Conservation (phyloP, 1,140 invertebrate genomes). For the Calephelis virginiensis region DNA sequence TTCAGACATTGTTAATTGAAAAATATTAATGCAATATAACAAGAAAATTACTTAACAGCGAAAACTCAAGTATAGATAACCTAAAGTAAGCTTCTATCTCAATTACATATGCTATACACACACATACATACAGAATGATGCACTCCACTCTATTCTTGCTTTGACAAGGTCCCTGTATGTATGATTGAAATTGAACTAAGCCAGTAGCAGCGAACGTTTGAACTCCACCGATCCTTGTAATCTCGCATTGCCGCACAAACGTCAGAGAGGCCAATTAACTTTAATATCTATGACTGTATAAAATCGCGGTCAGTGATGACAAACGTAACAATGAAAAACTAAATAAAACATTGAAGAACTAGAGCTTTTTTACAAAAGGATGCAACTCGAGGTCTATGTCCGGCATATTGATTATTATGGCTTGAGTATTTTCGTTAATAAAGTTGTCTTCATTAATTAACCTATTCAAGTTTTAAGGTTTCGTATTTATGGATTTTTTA, state of each 20-base stretch:
- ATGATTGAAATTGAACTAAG: slow-evolving; percentile 12
- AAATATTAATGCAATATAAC: too few relatives aligned
- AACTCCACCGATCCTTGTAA: slow-evolving; percentile 3
- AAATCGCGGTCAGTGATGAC: not conserved
- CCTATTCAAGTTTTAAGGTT: too few relatives aligned
- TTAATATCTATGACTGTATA: slow-evolving; percentile 2
- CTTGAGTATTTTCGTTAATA: too few relatives aligned
- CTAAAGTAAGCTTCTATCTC: too few relatives aligned
- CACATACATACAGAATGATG: not conserved
- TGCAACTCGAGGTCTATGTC: too few relatives aligned
- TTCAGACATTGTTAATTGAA: too few relatives aligned
- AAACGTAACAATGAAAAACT: not conserved
- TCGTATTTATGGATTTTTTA: too few relatives aligned
- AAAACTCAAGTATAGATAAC: too few relatives aligned
- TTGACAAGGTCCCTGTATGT: slow-evolving; percentile 8
- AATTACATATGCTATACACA: not conserved
- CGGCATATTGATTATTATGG: too few relatives aligned
- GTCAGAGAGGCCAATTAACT: slow-evolving; percentile 16
- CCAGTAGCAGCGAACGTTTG: slow-evolving; percentile 1
- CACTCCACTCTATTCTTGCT: not conserved
- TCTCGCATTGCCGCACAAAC: slow-evolving; percentile 6
- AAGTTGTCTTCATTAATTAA: too few relatives aligned
- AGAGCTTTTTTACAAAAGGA: not conserved
- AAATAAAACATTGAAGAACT: not conserved
- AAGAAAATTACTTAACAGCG: too few relatives aligned